phyloP scores from a whole-genome alignment of 2,113 vertebrate species.

The Atherinomorus stipes region DNA sequence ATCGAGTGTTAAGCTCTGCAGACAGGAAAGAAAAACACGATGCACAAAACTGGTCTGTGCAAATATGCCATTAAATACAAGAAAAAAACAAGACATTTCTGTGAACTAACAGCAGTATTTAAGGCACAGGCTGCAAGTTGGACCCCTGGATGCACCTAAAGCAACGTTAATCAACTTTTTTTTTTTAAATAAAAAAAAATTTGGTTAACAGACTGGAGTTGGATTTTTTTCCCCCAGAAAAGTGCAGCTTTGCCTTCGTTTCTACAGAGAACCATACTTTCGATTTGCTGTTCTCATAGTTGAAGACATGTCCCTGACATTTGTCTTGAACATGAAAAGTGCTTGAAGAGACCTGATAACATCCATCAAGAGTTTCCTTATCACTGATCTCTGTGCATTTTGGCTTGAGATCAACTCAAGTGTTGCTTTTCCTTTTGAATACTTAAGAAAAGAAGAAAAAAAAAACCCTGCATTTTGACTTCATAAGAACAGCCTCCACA shows the following conservation, averaged over 20 bases:
- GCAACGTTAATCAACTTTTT: constrained; percentile 16
- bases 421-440: constrained; percentile 1
- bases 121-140: constrained; percentile 74
- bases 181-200: not conserved
- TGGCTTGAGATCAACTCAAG: constrained; percentile 2
- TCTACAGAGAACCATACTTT: not conserved
- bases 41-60: constrained; percentile 37
- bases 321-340: constrained; percentile 43
- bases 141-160: constrained; percentile 17
- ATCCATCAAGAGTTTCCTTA: not conserved
- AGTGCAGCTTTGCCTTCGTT: not conserved
- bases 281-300: constrained; percentile 3
- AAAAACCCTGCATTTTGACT: constrained; percentile 23
- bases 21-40: constrained; percentile 22
- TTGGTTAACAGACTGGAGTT: constrained; percentile 7
- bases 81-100: constrained; percentile 17
- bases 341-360: constrained; percentile 35
- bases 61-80: not conserved
- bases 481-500: not conserved
- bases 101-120: constrained; percentile 56
- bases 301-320: constrained; percentile 29
- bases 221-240: not conserved
- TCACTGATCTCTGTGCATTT: constrained; percentile 14
- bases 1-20: constrained; percentile 21
- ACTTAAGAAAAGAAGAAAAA: too few species aligned